A percentile compares a stretch with the other conserved stretches of the same genome.
These are phyloP conservation scores for Bungarus multicinctus DNA, from an alignment of 2,113 vertebrate species.

Conservation along the genomic window DNA sequence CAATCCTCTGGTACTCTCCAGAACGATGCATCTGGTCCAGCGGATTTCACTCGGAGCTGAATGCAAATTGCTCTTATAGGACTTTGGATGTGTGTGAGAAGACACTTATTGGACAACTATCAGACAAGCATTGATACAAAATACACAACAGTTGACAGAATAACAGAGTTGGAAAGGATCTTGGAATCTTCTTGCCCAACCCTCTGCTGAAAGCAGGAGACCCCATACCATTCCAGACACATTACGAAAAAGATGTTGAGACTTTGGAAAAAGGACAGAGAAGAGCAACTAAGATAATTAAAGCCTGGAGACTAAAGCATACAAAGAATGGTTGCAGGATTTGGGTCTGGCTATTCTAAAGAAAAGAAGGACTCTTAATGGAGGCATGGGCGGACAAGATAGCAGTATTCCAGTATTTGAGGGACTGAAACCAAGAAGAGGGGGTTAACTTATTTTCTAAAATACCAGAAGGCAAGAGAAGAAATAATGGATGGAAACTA, in stretches of 20 bases:
- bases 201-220: background rate
- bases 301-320: background rate
- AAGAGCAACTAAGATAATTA: background rate
- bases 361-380: background rate
- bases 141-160: slow-evolving; percentile 35
- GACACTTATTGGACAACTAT: slow-evolving; percentile 73
- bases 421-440: background rate
- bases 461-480: background rate
- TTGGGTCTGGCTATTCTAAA: background rate
- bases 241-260: background rate
- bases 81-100: slow-evolving; percentile 71
- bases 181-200: background rate
- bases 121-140: slow-evolving; percentile 52
- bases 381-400: background rate
- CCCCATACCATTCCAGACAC: background rate
- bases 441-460: background rate
- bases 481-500: background rate
- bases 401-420: background rate
- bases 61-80: slow-evolving; percentile 75
- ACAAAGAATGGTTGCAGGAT: background rate
- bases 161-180: background rate
- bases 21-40: slow-evolving; percentile 75
- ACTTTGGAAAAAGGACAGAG: background rate
- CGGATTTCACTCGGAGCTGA: slow-evolving; percentile 73
- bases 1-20: slow-evolving; percentile 33